These are phyloP conservation scores for Mastigias papua DNA, from an alignment of 30 jellyfish, hydroid and myxozoan genomes.

Conservation along the genomic window DNA sequence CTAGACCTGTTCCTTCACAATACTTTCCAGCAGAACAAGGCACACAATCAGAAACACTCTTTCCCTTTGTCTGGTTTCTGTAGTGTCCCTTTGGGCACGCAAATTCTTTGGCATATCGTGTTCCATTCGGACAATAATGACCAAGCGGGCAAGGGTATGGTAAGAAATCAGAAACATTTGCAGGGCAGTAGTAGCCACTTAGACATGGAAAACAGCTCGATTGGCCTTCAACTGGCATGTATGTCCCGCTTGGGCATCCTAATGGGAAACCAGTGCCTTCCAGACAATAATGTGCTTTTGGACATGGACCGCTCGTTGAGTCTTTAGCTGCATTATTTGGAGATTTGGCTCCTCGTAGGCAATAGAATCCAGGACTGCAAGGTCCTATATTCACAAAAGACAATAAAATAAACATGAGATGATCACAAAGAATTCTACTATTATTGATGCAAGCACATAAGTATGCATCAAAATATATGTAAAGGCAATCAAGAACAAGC, in stretches of 20 bases:
- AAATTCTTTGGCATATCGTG: conserved; percentile 75
- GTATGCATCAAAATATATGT: no score
- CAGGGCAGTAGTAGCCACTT: conserved; percentile 95
- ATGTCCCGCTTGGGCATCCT: conserved; percentile 92
- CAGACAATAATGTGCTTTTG: conserved; percentile 93
- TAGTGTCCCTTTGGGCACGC: conserved; percentile 96
- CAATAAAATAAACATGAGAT: no score
- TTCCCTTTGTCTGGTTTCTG: conserved; percentile 83
- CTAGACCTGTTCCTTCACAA: conserved; percentile 87
- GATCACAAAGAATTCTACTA: no score
- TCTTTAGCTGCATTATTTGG: conserved; percentile 85
- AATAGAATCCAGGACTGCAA: conserved; percentile 95
- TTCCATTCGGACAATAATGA: conserved; percentile 92
- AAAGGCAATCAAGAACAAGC: no score
- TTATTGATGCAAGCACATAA: no score
- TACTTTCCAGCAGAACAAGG: conserved; percentile 86
- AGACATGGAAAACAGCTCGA: conserved; percentile 76
- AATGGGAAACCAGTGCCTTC: conserved; percentile 87
- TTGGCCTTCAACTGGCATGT: conserved; percentile 90
- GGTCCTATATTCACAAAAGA: conserved; percentile 57
- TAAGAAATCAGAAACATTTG: conserved; percentile 80
- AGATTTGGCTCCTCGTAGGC: conserved; percentile 87
- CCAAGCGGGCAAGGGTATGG: conserved; percentile 95
- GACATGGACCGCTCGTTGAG: conserved; percentile 98
- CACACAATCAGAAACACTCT: conserved; percentile 75